Conservation (phyloP, 2,113 vertebrate genomes). For the Platycercus adscitus region DNA sequence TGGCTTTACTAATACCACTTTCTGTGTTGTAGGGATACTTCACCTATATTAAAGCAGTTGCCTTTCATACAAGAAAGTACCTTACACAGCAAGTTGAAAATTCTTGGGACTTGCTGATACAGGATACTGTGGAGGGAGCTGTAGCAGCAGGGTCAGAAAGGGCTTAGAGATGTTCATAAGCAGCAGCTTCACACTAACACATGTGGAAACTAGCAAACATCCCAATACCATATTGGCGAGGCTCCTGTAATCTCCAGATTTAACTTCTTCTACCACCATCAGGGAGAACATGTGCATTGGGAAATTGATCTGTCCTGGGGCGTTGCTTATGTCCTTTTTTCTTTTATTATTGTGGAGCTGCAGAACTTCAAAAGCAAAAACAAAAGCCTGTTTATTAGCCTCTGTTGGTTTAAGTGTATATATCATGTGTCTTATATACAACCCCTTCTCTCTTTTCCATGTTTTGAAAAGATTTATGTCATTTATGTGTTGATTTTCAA, state of each 20-base stretch:
- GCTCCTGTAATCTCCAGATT: background rate
- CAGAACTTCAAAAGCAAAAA: background rate
- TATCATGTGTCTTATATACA: background rate
- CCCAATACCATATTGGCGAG: background rate
- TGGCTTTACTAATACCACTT: background rate
- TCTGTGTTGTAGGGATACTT: background rate
- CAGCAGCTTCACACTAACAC: background rate
- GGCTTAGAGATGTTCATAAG: background rate
- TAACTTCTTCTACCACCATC: background rate
- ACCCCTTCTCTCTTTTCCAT: background rate
- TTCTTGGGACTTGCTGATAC: background rate
- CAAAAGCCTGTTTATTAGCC: background rate
- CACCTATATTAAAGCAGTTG: accelerated
- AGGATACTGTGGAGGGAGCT: background rate
- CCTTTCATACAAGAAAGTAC: background rate
- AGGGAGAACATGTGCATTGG: background rate
- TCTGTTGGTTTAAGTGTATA: accelerated
- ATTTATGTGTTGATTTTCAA: background rate
- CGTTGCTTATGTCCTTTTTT: background rate
- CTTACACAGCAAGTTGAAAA: background rate
- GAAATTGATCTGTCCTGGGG: background rate
- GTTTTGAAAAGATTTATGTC: background rate
- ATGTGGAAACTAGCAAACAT: background rate
- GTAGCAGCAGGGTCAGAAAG: background rate
- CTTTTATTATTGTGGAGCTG: background rate